Conservation (phyloP, 2,113 vertebrate species). For the Camelus bactrianus region DNA sequence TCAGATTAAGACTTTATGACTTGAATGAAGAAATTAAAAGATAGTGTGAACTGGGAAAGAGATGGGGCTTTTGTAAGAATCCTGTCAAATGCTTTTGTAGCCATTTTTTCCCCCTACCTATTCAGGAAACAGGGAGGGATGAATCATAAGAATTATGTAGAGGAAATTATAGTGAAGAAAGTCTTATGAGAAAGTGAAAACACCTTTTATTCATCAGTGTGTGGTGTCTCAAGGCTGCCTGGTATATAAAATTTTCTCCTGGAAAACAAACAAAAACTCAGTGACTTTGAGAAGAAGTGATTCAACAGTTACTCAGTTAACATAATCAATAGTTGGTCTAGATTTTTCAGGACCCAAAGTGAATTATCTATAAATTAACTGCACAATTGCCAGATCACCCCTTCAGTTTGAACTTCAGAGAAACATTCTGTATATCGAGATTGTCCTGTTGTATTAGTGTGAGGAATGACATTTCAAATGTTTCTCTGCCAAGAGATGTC, state of each 20-base stretch:
- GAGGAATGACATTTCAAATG: background rate
- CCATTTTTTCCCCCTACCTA: background rate
- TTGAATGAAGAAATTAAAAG: background rate
- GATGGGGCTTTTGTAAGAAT: background rate
- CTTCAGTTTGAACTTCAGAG: background rate
- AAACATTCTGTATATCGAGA: background rate
- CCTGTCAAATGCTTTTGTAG: background rate
- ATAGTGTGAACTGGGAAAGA: background rate
- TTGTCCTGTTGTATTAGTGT: background rate
- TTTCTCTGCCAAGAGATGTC: background rate
- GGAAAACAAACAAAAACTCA: constrained; percentile 23
- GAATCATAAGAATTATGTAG: background rate
- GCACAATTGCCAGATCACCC: background rate
- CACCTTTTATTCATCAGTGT: background rate
- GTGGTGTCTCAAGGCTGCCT: background rate
- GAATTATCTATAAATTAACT: constrained; percentile 43
- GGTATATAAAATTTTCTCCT: background rate
- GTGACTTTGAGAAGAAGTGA: constrained; percentile 3
- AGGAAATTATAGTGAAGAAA: background rate
- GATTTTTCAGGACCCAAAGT: constrained; percentile 7
- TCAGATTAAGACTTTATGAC: background rate
- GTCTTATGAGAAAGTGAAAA: background rate
- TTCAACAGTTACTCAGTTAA: background rate
- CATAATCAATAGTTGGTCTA: background rate
- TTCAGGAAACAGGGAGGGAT: background rate